Base-by-base conservation (phyloP, 2,113 vertebrate genomes). In the Salvelinus alpinus region DNA sequence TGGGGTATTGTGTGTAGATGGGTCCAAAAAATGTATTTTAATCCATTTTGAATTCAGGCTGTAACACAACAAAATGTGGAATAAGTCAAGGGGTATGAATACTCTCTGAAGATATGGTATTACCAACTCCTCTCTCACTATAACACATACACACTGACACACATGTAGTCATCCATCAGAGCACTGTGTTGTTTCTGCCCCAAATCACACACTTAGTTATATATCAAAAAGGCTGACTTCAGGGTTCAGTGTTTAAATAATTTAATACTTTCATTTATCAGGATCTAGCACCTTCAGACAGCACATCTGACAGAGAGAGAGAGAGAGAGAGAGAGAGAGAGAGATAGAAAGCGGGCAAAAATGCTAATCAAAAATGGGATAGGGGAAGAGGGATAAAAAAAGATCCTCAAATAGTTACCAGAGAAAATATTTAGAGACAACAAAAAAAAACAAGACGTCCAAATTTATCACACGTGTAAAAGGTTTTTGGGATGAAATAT, bases 221-320 rank as follows among this genome's bases (percentile, higher is more conserved):
- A 90, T 90, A 92, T 91, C 89, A 92, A 66, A 38, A 38, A 66
- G 71, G 74, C 85, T 87, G 89, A 91, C 90, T 91, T 87, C 87
- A 83, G 78, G 83, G 86, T 87, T 86, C 81, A 87, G 79, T 88
- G 88, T 92, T 92, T 92, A 91, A 92, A 94, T 93, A 92, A 93
- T 94, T 91, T 91, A 92, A 93, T 82, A 88, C 88, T 91, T 92
- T 93, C 92, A 92, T 92, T 90, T 88, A 86, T 38, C 34, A 8
- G 34, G 88, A 91, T 91, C 92, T 91, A 92, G 76, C 82, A 84
- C 84, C 86, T 77, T 69, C 73, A 73, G 84, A 86, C 89, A 90
- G 84, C 88, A 72, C 78, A 82, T 38, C 34, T 38, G 83, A 76
- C 82, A 84, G 48, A 74, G 82, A 67, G 84, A 76, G 71, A 18